phyloP scores from a whole-genome alignment of 2,888 invertebrate species.

The Oligia strigilis region DNA sequence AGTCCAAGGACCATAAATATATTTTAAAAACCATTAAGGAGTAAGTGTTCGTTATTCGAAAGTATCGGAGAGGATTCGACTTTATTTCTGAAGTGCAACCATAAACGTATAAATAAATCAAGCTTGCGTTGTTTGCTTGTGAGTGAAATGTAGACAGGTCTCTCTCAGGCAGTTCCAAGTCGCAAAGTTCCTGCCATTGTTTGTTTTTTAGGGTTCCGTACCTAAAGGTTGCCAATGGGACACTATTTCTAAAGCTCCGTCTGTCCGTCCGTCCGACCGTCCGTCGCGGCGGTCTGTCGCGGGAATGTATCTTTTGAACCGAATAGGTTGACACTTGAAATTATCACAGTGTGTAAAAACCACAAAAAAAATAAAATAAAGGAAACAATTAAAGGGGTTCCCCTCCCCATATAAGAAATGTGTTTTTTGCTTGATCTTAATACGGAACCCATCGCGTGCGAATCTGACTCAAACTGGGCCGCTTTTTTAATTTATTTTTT shows the following conservation, averaged over 20 bases:
- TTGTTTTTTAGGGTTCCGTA: constrained; percentile 1
- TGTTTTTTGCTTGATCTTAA: background rate
- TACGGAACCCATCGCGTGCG: too few relatives aligned
- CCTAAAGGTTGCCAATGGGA: background rate
- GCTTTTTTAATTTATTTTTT: background rate
- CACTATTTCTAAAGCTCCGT: background rate
- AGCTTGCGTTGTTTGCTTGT: constrained; percentile 11
- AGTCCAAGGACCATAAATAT: constrained; percentile 46
- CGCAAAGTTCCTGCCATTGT: background rate
- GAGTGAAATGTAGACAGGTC: constrained; percentile 13
- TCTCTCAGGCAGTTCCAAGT: constrained; percentile 21
- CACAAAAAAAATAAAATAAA: too few relatives aligned
- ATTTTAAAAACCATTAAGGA: constrained; percentile 59
- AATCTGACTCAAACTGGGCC: background rate
- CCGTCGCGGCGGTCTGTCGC: background rate
- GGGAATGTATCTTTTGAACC: too few relatives aligned
- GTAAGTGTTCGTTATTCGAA: constrained; percentile 44
- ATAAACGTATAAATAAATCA: constrained; percentile 56
- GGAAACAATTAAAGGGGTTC: too few relatives aligned
- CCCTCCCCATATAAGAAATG: too few relatives aligned
- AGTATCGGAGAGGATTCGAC: constrained; percentile 34
- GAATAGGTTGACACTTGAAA: background rate
- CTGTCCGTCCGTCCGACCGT: background rate
- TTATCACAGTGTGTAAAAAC: background rate
- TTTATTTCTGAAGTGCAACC: constrained; percentile 50